Base-by-base conservation (phyloP, 2,113 vertebrate species). In the Indri indri region DNA sequence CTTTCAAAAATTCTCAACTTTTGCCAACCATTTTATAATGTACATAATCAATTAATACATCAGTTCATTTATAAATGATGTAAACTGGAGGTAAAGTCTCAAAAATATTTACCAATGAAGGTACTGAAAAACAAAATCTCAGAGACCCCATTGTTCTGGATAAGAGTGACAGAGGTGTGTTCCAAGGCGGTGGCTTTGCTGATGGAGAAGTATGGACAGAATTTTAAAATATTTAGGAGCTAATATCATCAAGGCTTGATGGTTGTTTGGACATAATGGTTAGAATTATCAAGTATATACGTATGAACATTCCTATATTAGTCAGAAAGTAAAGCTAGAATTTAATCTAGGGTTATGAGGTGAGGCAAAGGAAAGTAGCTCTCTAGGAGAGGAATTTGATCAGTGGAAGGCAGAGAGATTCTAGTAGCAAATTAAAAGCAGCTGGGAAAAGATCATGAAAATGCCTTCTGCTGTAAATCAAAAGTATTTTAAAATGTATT, bases 391-490 rank as follows among this genome's bases (percentile, higher is more conserved):
- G 37, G 81, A 81, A 97, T 92, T 79, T 79, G 63, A 87, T 57
- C 76, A 95, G 95, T 95, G 68, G 92, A 95, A 98, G 77, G 81
- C 91, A 97, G 84, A 97, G 95, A 97, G 96, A 94, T 96, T 97
- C 96, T 97, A 97, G 85, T 96, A 61, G 5, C 92, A 94, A 97
- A 98, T 98, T 96, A 98, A 97, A 98, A 97, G 93, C 97, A 98
- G 98, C 98, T 98, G 98, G 97, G 74, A 11, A 97, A 95, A 73
- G 50, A 97, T 91, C 81, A 92, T 92, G 59, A 96, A 97, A 97
- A 96, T 97, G 70, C 47, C 91, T 77, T 97, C 79, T 94, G 81
- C 47, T 93, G 5, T 93, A 96, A 97, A 96, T 96, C 97, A 96
- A 97, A 91, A 66, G 54, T 76, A 94, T 50, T 96, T 96, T n/a